Base-by-base conservation (phyloP, 2,113 vertebrate genomes). In the Toxostoma redivivum region DNA sequence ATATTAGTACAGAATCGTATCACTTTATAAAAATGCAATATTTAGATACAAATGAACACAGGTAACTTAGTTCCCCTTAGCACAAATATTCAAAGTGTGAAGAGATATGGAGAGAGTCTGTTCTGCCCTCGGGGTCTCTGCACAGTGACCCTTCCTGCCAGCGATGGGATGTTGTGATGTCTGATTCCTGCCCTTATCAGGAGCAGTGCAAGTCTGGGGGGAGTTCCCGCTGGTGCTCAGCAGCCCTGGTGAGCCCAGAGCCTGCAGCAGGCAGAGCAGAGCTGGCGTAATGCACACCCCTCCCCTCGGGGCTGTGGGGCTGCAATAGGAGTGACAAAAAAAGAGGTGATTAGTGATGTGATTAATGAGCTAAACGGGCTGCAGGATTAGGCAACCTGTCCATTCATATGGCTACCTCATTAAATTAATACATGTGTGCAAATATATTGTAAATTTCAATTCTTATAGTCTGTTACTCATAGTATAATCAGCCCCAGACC, bases 1-100 rank as follows among this genome's bases (percentile, higher is more conserved):
- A 18, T 58, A 74, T 22, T 50, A 47, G 62, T 38, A 70, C 5
- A 53, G 87, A 30, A 57, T 70, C 2, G 15, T 50, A 92, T 80
- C 61, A 28, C 45, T 69, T 90, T 66, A 73, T 90, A 80, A 85
- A 92, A 96, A 91, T 92, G 42, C 69, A 79, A 30, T 87, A 90
- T 74, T 72, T 70, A 65, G 56, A 50, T 45, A 54, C 18, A 42
- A 35, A 73, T 54, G 53, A 58, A 48, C 35, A 69, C 12, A 45
- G 30, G 67, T 58, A 71, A 25, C 61, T 89, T 38, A 6, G 15
- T 18, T 79, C 28, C n/a, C 56, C 35, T 51, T 17, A 19, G 51
- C 42, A 94, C 57, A 74, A 84, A 42, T 45, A 48, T 45, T 92
- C 77, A 21, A 80, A 77, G 27, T 57, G 45, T 60, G 86, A 74